Percentiles rank a stretch among this genome's conserved stretches.
phyloP scores from a whole-genome alignment of 2,888 invertebrate genomes.

The Pristionchus entomophagus region DNA sequence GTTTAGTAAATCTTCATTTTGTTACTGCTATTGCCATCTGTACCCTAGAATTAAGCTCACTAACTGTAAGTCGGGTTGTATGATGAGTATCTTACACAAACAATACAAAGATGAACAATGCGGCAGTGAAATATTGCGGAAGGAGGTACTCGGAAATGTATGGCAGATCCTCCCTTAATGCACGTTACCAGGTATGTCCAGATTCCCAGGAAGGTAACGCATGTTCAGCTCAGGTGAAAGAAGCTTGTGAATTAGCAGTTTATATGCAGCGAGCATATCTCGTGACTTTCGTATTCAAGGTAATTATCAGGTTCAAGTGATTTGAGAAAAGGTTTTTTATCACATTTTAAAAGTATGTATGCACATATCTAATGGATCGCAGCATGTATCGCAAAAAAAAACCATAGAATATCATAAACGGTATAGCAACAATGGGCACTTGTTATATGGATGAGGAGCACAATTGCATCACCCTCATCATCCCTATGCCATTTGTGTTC shows the following conservation, averaged over 20 bases:
- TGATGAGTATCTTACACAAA: no score
- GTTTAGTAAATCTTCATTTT: background rate
- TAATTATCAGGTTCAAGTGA: background rate
- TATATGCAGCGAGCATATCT: background rate
- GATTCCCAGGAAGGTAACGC: background rate
- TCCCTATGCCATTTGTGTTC: background rate
- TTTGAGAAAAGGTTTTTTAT: background rate
- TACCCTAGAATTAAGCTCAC: background rate
- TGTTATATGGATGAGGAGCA: background rate
- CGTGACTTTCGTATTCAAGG: background rate
- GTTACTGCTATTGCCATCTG: background rate
- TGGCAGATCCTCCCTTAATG: background rate
- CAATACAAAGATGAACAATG: background rate
- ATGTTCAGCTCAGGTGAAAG: background rate
- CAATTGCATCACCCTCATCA: background rate
- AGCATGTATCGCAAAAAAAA: no score
- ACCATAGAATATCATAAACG: background rate
- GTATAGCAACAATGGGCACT: background rate
- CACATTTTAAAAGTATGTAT: background rate
- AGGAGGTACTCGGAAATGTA: background rate
- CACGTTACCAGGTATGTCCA: background rate
- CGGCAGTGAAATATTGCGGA: background rate
- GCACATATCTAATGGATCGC: background rate
- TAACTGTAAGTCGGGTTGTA: background rate
- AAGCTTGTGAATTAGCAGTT: background rate